These are phyloP conservation scores for Podilymbus podiceps DNA, from an alignment of 2,113 vertebrate genomes.

Conservation along the genomic window DNA sequence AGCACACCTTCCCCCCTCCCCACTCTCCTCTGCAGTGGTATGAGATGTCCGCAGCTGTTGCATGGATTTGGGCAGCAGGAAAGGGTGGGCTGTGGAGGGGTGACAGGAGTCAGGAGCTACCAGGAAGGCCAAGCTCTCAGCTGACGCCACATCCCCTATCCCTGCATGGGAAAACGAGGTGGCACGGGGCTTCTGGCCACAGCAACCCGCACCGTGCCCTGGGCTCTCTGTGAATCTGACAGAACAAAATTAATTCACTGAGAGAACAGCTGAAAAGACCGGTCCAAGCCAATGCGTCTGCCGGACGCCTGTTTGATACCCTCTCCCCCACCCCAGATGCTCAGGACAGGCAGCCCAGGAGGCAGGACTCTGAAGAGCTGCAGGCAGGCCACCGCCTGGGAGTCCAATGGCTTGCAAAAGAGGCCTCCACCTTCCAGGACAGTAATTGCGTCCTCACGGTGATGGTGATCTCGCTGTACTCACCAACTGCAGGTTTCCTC, in stretches of 20 bases:
- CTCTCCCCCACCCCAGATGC: not conserved
- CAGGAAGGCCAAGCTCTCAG: not conserved
- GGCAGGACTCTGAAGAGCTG: not conserved
- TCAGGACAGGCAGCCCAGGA: not conserved
- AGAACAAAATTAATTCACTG: not conserved
- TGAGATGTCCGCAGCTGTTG: not conserved
- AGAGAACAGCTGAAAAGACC: not conserved
- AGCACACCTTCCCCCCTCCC: accelerated
- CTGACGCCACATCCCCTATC: not conserved
- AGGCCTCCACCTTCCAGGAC: not conserved
- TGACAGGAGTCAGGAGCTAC: not conserved
- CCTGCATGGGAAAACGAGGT: not conserved
- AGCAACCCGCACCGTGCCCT: not conserved
- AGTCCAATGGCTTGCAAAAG: not conserved
- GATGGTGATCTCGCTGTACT: accelerated
- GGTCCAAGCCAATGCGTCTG: too few species aligned
- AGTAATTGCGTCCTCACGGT: not conserved
- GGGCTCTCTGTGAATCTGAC: not conserved
- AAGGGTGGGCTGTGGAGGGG: not conserved
- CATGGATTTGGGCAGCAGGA: not conserved
- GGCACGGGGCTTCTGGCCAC: not conserved
- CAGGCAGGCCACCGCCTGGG: not conserved
- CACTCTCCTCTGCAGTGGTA: not conserved
- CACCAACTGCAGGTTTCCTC: not conserved
- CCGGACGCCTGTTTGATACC: not conserved